These are phyloP conservation scores for Oreamnos americanus DNA, from an alignment of 2,113 vertebrate genomes.

Conservation along the genomic window DNA sequence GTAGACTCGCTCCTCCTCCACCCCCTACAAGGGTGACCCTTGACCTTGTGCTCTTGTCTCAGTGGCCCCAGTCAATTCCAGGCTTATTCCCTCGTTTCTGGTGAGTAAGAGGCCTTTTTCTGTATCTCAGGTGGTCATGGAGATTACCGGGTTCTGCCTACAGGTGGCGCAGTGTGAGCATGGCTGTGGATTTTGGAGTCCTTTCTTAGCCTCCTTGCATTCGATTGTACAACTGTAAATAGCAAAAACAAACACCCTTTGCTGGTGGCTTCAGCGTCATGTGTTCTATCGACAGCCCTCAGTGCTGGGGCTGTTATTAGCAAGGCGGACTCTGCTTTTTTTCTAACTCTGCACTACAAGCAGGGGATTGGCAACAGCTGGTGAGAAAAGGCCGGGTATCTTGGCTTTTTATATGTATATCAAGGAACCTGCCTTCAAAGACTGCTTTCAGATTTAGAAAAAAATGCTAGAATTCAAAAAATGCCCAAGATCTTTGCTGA, in stretches of 20 bases:
- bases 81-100: not conserved
- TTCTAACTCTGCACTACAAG: not conserved
- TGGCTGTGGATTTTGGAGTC: not conserved
- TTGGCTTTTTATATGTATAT: not conserved
- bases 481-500: not conserved
- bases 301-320: not conserved
- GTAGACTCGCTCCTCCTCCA: not conserved
- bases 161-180: conserved; percentile 9
- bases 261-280: not conserved
- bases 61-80: not conserved
- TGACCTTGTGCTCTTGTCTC: not conserved
- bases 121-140: not conserved
- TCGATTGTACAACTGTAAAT: not conserved
- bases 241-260: not conserved
- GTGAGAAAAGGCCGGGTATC: not conserved
- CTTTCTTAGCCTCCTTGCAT: not conserved
- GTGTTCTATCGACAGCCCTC: not conserved
- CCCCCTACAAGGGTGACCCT: not conserved
- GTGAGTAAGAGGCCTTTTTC: not conserved
- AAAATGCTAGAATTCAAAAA: not conserved
- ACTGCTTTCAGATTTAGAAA: conserved; percentile 5
- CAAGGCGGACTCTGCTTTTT: not conserved
- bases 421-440: not conserved
- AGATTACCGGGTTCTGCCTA: not conserved
- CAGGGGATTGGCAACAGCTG: not conserved